Conservation (phyloP, 2,888 invertebrate species). For the Caenorhabditis becei region DNA sequence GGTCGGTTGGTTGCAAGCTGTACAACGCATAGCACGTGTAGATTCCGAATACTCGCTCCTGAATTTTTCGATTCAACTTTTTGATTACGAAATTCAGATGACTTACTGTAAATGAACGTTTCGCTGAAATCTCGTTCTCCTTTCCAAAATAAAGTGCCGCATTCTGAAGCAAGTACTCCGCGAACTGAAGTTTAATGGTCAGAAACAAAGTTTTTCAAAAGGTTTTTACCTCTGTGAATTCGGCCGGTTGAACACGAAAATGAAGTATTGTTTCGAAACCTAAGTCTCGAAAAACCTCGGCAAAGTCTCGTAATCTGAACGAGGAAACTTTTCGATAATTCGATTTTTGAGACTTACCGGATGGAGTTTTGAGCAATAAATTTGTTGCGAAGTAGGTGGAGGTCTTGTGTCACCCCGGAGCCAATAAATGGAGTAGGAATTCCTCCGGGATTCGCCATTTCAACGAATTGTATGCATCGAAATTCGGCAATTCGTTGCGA, state of each 20-base stretch:
- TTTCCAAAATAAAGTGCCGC: constrained; percentile 58
- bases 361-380: constrained; percentile 31
- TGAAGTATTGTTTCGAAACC: constrained; percentile 59
- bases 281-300: constrained; percentile 53
- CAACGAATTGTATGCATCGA: not conserved
- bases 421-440: constrained; percentile 36
- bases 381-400: constrained; percentile 50
- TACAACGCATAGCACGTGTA: constrained; percentile 66
- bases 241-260: constrained; percentile 61
- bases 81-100: not conserved
- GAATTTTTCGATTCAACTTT: not conserved
- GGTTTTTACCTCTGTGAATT: constrained; percentile 62
- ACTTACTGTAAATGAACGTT: constrained; percentile 14
- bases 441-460: constrained; percentile 28
- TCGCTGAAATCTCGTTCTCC: constrained; percentile 27
- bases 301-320: constrained; percentile 62
- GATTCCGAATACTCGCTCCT: constrained; percentile 70
- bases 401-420: constrained; percentile 53
- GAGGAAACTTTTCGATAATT: not conserved
- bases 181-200: constrained; percentile 71
- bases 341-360: constrained; percentile 27
- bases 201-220: not conserved
- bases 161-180: constrained; percentile 65
- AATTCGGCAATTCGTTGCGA: constrained; percentile 1
- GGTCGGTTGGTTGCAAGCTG: constrained; percentile 66